Percentiles rank a stretch among this genome's conserved stretches.
Evolutionary conservation across 2,113 vertebrate genomes (phyloP).

Genomic region (Ophiodon elongatus): DNA sequence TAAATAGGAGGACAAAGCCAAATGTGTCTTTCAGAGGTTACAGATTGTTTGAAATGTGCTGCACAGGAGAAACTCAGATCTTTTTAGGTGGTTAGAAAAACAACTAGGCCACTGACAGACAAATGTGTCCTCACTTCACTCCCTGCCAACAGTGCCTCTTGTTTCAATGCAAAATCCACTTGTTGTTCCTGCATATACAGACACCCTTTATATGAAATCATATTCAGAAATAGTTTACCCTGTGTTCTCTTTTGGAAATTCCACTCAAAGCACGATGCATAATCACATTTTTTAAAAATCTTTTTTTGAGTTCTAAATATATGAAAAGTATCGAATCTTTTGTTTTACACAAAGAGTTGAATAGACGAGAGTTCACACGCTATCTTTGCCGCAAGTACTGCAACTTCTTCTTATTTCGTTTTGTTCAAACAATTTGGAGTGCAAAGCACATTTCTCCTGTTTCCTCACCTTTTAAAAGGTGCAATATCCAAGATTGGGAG

Average conservation of each 20-base stretch:
- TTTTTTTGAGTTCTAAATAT: not conserved
- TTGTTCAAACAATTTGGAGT: not conserved
- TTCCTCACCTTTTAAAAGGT: too few species aligned
- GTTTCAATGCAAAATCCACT: not conserved
- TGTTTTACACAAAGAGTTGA: not conserved
- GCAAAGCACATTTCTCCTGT: not conserved
- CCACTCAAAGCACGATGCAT: not conserved
- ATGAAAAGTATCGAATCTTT: not conserved
- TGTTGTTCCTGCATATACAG: not conserved
- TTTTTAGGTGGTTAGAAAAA: constrained; percentile 6
- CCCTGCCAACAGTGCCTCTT: not conserved
- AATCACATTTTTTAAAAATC: not conserved
- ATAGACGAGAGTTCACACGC: not conserved
- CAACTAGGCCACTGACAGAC: not conserved
- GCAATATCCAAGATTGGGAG: too few species aligned
- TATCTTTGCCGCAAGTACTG: not conserved
- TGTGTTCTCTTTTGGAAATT: not conserved
- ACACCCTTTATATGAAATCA: not conserved
- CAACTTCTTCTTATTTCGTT: not conserved
- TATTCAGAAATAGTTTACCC: not conserved
- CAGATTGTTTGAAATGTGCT: constrained; percentile 15
- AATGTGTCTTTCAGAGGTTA: not conserved
- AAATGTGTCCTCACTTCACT: constrained; percentile 1
- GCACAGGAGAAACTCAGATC: not conserved
- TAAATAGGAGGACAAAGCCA: not conserved